Conservation (phyloP, 1,140 invertebrate species). For the Cepaea nemoralis region DNA sequence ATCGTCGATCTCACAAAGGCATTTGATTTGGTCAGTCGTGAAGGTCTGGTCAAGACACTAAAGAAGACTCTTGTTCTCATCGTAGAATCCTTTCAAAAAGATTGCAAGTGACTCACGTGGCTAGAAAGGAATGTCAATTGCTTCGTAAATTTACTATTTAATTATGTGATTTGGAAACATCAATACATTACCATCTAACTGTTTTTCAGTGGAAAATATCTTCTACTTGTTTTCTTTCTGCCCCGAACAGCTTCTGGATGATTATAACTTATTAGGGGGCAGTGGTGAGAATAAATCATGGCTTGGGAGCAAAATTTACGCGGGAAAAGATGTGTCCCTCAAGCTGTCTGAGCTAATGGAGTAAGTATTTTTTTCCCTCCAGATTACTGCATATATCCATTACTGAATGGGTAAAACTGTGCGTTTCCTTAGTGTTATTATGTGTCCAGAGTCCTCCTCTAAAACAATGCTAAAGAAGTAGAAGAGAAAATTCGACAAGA, state of each 20-base stretch:
- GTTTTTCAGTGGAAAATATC: not conserved
- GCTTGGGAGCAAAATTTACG: conserved; percentile 7
- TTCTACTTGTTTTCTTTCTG: not conserved
- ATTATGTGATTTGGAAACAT: not conserved
- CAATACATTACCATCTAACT: not conserved
- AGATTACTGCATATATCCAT: no score
- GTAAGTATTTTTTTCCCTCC: conserved; percentile 6
- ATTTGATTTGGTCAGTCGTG: no score
- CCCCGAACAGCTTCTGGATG: not conserved
- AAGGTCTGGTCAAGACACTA: no score
- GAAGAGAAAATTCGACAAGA: no score
- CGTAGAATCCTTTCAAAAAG: no score
- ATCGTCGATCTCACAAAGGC: no score
- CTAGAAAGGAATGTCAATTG: not conserved
- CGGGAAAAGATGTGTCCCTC: not conserved
- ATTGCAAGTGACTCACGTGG: no score
- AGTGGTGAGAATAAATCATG: not conserved
- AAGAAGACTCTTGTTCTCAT: no score
- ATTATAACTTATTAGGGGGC: conserved; percentile 1
- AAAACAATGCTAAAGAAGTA: no score
- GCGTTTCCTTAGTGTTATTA: no score
- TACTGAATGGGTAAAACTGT: no score
- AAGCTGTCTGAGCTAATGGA: not conserved
- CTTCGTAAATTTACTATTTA: not conserved
- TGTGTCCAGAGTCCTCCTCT: no score